Evolutionary conservation across 2,797 vertebrate species (phyloP), one percentile per base, ranked within the genome.

Genomic region (Xenentodon cancila): DNA sequence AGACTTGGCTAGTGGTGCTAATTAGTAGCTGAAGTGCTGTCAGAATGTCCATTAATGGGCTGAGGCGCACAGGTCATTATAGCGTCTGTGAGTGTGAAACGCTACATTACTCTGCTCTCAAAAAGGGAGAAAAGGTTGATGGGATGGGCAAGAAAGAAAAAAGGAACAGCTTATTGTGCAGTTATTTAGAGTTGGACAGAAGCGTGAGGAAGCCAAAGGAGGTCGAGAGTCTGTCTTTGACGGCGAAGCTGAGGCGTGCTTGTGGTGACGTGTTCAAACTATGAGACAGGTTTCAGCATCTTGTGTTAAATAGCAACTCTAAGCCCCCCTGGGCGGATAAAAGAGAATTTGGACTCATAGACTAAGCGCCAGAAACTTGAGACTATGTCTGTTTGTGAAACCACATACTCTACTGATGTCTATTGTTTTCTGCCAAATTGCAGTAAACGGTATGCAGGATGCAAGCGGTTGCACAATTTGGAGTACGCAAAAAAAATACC

Each of bases 11-110:
- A 73, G 64, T 64, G 55, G 60, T 59, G 72, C 62, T 63, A 74
- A 73, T 64, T 77, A 49, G 21, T 59, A 53, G 65, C 66, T 53
- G 49, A 69, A 60, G 53, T 53, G 2, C 48, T 71, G 68, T 75
- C 79, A 82, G 67, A 73, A 56, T 76, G 64, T 69, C 71, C 57
- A 75, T 84, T 78, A 85, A 73, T 67, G 57, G 68, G 49, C 21
- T 0, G 19, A 63, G 43, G 47, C 42, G 45, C 54, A 48, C 0
- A 5, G 59, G 44, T 72, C 20, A 19, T 46, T 49, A 72, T 44
- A 37, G 42, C 22, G 40, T 55, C 45, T 42, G 30, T 37, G 55
- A 46, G 34, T 27, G 30, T 20, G 19, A 76, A 66, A 59, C 49
- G n/a, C n/a, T 4, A 2, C 32, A 59, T 18, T 22, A 37, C 16